Base-by-base conservation (phyloP, 2,113 vertebrate genomes). In the Laterallus jamaicensis region DNA sequence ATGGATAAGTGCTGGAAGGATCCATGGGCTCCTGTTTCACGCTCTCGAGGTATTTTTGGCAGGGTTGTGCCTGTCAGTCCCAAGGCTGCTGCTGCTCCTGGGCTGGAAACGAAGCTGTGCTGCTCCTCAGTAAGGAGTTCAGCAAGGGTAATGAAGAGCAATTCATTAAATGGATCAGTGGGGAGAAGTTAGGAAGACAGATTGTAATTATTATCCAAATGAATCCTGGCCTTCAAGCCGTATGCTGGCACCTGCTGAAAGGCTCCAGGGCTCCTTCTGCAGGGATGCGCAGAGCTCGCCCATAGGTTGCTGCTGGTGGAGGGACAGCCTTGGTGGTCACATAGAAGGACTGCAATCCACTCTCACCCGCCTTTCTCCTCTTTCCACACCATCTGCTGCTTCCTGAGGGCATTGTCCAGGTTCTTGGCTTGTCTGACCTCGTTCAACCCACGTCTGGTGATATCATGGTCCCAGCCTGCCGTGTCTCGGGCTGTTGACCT, bases 201-300 rank as follows among this genome's bases (percentile, higher is more conserved):
- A 92, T 94, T 92, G 92, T 71, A 92, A 95, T 96, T 90, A 96
- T 60, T 35, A 44, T 90, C 94, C 39, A 26, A 14, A 74, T 11
- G 77, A 83, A 37, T 81, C 35, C 52, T 37, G 5, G 59, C 70
- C 84, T 9, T 2, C 78, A 32, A 77, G 60, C 84, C 4, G 0
- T n/a, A 6, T 39, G 42, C 79, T 88, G 90, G 66, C 85, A 54
- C 85, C 56, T 44, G 56, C 11, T 35, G 42, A 42, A 28, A 4
- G 63, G 76, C 92, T 83, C 15, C 3, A 0, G 92, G 95, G 81
- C 86, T 59, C 29, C 55, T 25, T 2, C 67, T 11, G 22, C 42
- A 0, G 5, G 64, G 47, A 32, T 40, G 59, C 4, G 1, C 63
- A 12, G 62, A 66, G 93, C 85, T 86, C 5, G 0, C 35, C 47